A percentile compares a stretch with the other conserved stretches of the same genome.
These are phyloP conservation scores for Emmelina monodactyla DNA, from an alignment of 2,888 invertebrate genomes.

Conservation along the genomic window DNA sequence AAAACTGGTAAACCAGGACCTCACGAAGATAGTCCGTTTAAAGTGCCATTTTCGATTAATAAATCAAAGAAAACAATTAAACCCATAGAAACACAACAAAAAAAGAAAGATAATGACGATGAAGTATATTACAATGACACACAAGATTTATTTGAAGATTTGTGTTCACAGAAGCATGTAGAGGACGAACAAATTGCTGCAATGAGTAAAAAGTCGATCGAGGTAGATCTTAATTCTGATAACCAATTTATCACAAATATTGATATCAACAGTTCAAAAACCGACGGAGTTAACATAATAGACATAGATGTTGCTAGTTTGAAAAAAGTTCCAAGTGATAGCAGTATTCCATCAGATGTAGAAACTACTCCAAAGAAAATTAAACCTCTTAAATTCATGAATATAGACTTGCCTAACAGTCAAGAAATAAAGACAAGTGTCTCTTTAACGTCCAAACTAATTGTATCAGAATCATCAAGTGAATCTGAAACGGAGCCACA, in stretches of 20 bases:
- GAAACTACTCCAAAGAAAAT: conserved; percentile 38
- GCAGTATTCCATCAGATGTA: conserved; percentile 32
- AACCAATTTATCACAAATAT: no score
- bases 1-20: conserved; percentile 15
- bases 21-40: conserved; percentile 32
- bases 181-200: no score
- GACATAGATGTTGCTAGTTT: conserved; percentile 22
- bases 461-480: conserved; percentile 31
- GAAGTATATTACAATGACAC: conserved; percentile 41
- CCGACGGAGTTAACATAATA: no score
- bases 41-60: conserved; percentile 35
- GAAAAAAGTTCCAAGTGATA: conserved; percentile 29
- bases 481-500: conserved; percentile 36
- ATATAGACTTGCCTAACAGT: conserved; percentile 40
- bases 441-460: conserved; percentile 17
- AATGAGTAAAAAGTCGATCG: no score
- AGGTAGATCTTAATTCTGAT: no score
- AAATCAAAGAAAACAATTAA: conserved; percentile 31
- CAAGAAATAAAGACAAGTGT: conserved; percentile 45
- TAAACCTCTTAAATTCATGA: conserved; percentile 27
- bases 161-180: conserved; percentile 33
- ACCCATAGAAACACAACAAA: conserved; percentile 6
- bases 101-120: conserved; percentile 15
- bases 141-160: conserved; percentile 42
- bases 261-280: no score